These are phyloP conservation scores for Petrocephalus schoutedeni DNA, from an alignment of 2,797 vertebrate species.

Conservation along the genomic window DNA sequence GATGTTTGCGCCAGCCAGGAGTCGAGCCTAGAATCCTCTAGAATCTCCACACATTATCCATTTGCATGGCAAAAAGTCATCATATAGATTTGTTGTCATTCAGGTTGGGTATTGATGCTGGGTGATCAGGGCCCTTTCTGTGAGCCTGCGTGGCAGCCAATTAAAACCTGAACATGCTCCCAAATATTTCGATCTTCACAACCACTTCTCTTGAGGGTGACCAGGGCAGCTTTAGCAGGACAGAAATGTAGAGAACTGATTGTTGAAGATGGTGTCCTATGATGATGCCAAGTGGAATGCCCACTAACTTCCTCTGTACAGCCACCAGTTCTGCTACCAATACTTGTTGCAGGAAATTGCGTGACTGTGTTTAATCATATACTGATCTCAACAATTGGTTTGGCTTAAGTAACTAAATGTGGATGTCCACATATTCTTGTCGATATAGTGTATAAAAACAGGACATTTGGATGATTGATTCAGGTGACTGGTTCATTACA, in stretches of 20 bases:
- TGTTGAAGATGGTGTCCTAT: background rate
- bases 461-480: background rate
- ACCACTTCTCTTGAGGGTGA: background rate
- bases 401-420: background rate
- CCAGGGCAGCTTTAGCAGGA: background rate
- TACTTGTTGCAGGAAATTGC: background rate
- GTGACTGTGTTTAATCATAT: background rate
- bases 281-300: background rate
- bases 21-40: too few relatives aligned
- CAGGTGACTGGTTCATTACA: background rate
- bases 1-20: too few relatives aligned
- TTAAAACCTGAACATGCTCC: background rate
- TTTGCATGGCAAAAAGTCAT: background rate
- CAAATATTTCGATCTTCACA: background rate
- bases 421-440: background rate
- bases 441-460: background rate
- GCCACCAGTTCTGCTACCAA: background rate
- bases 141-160: background rate
- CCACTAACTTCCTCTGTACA: background rate
- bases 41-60: too few relatives aligned
- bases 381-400: background rate
- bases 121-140: background rate
- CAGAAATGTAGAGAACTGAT: background rate
- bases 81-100: background rate
- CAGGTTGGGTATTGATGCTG: background rate